These are phyloP conservation scores for Dipodomys spectabilis DNA, from an alignment of 2,113 vertebrate genomes.

Conservation along the genomic window DNA sequence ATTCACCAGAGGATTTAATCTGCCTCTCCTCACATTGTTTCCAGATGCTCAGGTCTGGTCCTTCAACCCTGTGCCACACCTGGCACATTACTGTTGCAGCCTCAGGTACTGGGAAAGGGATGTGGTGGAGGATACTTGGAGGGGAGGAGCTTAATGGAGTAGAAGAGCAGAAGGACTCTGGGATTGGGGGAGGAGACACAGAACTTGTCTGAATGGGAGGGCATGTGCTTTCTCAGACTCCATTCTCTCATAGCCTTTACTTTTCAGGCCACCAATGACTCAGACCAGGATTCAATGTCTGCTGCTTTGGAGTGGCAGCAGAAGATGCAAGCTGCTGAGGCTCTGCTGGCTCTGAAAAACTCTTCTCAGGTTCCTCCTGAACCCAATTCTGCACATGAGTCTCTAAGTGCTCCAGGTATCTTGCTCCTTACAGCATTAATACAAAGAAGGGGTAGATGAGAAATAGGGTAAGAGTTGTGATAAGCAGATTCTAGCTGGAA, in stretches of 20 bases:
- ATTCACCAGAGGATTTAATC: background rate
- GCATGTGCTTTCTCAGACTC: background rate
- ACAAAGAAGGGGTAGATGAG: no score
- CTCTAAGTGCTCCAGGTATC: background rate
- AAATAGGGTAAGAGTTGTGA: background rate
- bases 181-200: background rate
- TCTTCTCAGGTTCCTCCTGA: background rate
- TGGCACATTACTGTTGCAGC: conserved; percentile 11
- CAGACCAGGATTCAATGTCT: background rate
- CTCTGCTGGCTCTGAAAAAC: conserved; percentile 75
- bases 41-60: conserved; percentile 30
- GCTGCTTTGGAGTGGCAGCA: conserved; percentile 63
- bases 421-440: background rate
- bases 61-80: conserved; percentile 2
- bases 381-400: background rate
- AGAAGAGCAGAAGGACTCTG: background rate
- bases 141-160: background rate
- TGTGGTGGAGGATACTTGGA: background rate
- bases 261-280: conserved; percentile 11
- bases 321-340: conserved; percentile 77
- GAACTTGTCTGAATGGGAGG: background rate
- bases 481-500: background rate
- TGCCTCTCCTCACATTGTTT: conserved; percentile 42
- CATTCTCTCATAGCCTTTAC: conserved; percentile 7
- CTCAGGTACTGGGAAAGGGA: conserved; percentile 13